Conservation (phyloP, 2,113 vertebrate genomes). For the Chaetops frenatus region DNA sequence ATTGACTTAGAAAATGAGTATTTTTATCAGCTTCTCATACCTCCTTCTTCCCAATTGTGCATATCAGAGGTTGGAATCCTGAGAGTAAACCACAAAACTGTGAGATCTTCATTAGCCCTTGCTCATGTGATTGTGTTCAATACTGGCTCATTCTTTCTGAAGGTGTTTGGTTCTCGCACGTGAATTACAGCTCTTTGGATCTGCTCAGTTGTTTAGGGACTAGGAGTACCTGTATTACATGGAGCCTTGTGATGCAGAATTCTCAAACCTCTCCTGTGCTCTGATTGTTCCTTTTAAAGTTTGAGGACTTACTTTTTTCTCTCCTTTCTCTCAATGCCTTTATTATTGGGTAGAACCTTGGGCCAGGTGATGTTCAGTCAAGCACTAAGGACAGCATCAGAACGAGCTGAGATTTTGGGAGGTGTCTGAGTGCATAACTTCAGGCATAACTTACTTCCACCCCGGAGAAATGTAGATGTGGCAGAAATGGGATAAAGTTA, state of each 20-base stretch:
- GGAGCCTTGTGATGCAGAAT: background rate
- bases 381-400: background rate
- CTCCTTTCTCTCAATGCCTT: background rate
- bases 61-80: background rate
- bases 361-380: background rate
- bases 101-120: background rate
- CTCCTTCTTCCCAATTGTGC: background rate
- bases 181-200: background rate
- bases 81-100: background rate
- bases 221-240: rapidly evolving
- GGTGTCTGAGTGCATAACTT: background rate
- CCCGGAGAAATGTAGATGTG: background rate
- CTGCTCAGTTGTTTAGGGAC: background rate
- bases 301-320: background rate
- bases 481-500: background rate
- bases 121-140: rapidly evolving
- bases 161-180: background rate
- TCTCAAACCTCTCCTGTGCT: background rate
- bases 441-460: background rate
- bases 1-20: rapidly evolving
- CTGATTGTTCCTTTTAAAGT: background rate
- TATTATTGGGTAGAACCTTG: background rate
- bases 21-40: background rate
- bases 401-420: background rate
- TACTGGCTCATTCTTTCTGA: background rate